Evolutionary conservation across 2,113 vertebrate species (phyloP).

Genomic region (Alethe diademata): DNA sequence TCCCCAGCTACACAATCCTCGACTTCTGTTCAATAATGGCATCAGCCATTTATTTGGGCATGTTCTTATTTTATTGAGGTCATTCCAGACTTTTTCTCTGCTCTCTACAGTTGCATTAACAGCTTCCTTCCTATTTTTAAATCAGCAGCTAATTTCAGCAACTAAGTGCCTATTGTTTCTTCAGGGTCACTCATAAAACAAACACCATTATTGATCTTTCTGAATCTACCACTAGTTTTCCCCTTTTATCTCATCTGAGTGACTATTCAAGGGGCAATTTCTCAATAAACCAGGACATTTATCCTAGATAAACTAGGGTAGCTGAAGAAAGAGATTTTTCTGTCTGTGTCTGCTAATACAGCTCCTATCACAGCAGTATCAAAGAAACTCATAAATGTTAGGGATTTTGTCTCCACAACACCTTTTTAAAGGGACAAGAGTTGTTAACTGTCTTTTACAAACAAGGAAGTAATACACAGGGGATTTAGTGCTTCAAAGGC

Average conservation of each 20-base stretch:
- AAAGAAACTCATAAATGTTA: neutral
- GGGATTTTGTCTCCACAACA: neutral
- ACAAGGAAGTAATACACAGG: neutral
- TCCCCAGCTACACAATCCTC: neutral
- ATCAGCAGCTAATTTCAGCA: constrained; percentile 63
- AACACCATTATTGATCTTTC: constrained; percentile 56
- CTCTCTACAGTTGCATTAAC: constrained; percentile 28
- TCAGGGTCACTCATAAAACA: constrained; percentile 61
- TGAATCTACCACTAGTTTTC: constrained; percentile 28
- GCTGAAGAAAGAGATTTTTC: neutral
- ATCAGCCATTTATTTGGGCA: neutral
- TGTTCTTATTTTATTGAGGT: constrained; percentile 34
- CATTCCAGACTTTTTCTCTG: constrained; percentile 23
- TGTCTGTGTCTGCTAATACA: neutral
- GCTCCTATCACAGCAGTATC: neutral
- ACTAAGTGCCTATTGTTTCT: constrained; percentile 63
- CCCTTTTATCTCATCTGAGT: constrained; percentile 33
- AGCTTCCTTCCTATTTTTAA: constrained; percentile 64
- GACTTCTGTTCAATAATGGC: constrained; percentile 1
- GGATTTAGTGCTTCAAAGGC: neutral
- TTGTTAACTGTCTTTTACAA: constrained; percentile 8
- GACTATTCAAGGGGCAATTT: constrained; percentile 6
- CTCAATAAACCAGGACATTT: constrained; percentile 32
- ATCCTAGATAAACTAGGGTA: constrained; percentile 4
- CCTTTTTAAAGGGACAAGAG: neutral